Evolutionary conservation across 2,888 invertebrate species (phyloP), one percentile per base, ranked within the genome.

Genomic region (Hypomecis atomaria): DNA sequence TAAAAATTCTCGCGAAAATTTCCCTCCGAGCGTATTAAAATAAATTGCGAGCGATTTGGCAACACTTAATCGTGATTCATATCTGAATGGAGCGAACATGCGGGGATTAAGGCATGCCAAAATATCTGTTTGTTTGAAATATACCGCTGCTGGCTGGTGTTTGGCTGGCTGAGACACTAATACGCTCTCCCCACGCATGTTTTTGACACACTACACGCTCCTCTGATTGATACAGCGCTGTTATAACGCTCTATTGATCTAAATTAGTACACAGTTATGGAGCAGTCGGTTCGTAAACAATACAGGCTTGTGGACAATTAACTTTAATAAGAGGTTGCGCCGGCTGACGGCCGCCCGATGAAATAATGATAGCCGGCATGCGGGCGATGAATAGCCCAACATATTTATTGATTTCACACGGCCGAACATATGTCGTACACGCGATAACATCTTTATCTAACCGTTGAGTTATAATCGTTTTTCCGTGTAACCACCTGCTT

Each of bases 21-120:
- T 88, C 84, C 88, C 88, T 86, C 83, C 82, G 83, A 89, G 87
- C 90, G 84, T 90, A 92, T 92, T 92, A 92, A 92, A 92, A 92
- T 92, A 91, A 92, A 92, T 92, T 90, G 92, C 90, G 78, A 87
- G 84, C 92, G 88, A 92, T 92, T 92, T 92, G 92, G 92, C 92
- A 91, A 89, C 92, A 92, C 91, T 92, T 92, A 90, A 91, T 89
- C 89, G 89, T 90, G 91, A 91, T 90, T 90, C 90, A 91, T 89
- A 88, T 89, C 83, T 83, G 85, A 83, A 86, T 83, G 88, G 85
- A 84, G 81, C 84, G 85, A 87, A 85, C 89, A 82, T 84, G 83
- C 82, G 81, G 84, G 85, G 84, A 87, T 87, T 87, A 87, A 84
- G 82, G 83, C 82, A 85, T 87, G 87, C 88, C 89, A 83, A 89